Evolutionary conservation across 2,113 vertebrate genomes (phyloP), one percentile per base, ranked within the genome.

Genomic region (Neofelis nebulosa): DNA sequence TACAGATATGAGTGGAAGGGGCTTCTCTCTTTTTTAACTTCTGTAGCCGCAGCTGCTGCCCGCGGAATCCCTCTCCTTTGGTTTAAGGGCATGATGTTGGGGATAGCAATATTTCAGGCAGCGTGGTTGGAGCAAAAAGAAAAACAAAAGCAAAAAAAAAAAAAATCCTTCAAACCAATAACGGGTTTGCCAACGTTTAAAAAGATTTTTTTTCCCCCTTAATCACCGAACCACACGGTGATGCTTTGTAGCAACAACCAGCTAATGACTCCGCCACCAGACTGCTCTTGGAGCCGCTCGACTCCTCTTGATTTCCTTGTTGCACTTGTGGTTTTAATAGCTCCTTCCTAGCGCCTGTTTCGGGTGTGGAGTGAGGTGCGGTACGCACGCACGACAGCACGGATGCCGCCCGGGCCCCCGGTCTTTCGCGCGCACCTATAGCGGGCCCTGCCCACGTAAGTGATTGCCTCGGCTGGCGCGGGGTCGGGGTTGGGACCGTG

Each of bases 281-380:
- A 79, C 97, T 97, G 90, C 84, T 94, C 93, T 61, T 5, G 57
- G 61, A 98, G 92, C 36, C 94, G 45, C 85, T 95, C 45, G 38
- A 68, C 87, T 96, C 84, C 14, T 71, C 71, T 38, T 86, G 76
- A 78, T 97, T 98, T 98, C 89, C 90, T 25, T 81, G 93, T 96
- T 52, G 69, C 95, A 89, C 96, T 94, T 96, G 96, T 89, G 97
- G 91, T 78, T 98, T 98, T 98, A 98, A 98, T 98, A 97, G 97
- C 98, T 96, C 93, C 27, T 98, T 98, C 97, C 93, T 95, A 98
- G 97, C 15, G 87, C 96, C 89, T 97, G 82, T 98, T 97, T 97
- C 31, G 63, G 95, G 92, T 94, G 76, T 73, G 97, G 88, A 96
- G 74, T 89, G 55, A n/a, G 45, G 45, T 52, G 78, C 63, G 23